Base-by-base conservation (phyloP, 2,113 vertebrate genomes). In the Apteryx owenii region DNA sequence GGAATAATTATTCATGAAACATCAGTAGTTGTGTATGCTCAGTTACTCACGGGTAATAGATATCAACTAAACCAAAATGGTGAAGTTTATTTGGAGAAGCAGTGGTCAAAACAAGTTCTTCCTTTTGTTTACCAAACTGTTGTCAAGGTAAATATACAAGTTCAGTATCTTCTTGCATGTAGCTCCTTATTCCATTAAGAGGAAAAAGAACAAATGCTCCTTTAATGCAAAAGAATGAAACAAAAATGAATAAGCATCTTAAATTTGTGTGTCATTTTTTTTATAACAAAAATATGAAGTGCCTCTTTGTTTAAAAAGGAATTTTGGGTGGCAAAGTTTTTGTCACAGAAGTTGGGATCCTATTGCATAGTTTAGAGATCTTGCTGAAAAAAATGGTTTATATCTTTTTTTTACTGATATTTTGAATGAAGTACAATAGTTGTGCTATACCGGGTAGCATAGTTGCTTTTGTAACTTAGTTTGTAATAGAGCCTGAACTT, bases 51-150 rank as follows among this genome's bases (percentile, higher is more conserved):
- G 40, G 99, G 99, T 56, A 98, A 98, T 84, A 99, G 99, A 83
- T 99, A 99, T 11, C 98, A 99, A 56, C 97, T 99, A 60, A 98
- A 98, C 95, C 98, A 98, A 80, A 98, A 97, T n/a, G 99, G 99
- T 64, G 98, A 98, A 42, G 99, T 99, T 88, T 98, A 98, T 95
- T 98, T 99, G 83, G 99, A 99, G 98, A 99, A 99, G 84, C 99
- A 99, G 93, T 99, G 99, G 99, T 98, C 99, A 92, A 99, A 99
- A 97, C 99, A 99, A 98, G 95, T 98, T 93, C 98, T 99, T 91
- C 99, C 99, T 70, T 99, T 99, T 93, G 98, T 99, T 96, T 98
- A 98, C 97, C 99, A 99, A 97, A 99, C 99, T 16, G 88, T 99
- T 91, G 99, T 99, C 73, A 99, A 99, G 98, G 99, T 99, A 95